A percentile compares a stretch with the other conserved stretches of the same genome.
Evolutionary conservation across 1,140 invertebrate genomes (phyloP).

Genomic region (Akabosia matsudoensis): DNA sequence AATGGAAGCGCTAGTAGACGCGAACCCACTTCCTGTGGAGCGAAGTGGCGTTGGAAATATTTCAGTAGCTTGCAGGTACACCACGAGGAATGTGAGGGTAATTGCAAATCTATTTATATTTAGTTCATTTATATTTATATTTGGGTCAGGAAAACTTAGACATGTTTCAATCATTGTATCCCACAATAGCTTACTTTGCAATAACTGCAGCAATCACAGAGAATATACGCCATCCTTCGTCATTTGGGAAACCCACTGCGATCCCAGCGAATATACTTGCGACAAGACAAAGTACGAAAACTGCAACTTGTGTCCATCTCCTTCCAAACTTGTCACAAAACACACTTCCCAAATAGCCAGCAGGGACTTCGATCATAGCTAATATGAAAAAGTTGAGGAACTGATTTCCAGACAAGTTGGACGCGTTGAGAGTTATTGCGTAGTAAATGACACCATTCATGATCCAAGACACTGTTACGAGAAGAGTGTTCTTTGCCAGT

Average conservation of each 20-base stretch:
- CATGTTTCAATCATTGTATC: too few species aligned
- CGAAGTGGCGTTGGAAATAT: constrained; percentile 66
- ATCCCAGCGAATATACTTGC: constrained; percentile 11
- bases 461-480: constrained; percentile 3
- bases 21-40: constrained; percentile 63
- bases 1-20: constrained; percentile 59
- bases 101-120: constrained; percentile 50
- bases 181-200: not conserved
- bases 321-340: constrained; percentile 38
- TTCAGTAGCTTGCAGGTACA: constrained; percentile 60
- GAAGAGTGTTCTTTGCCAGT: not conserved
- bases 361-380: constrained; percentile 29
- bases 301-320: constrained; percentile 25
- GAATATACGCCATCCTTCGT: not conserved
- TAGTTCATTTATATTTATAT: too few species aligned
- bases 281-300: constrained; percentile 30
- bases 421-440: constrained; percentile 13
- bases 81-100: constrained; percentile 52
- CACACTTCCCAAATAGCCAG: constrained; percentile 33
- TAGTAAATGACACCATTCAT: constrained; percentile 24
- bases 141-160: too few species aligned
- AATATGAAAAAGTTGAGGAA: constrained; percentile 32
- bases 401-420: constrained; percentile 24
- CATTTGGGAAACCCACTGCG: not conserved
- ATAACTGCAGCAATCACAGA: constrained; percentile 20